Conservation (phyloP, 2,888 invertebrate genomes). For the Colletes collaris region DNA sequence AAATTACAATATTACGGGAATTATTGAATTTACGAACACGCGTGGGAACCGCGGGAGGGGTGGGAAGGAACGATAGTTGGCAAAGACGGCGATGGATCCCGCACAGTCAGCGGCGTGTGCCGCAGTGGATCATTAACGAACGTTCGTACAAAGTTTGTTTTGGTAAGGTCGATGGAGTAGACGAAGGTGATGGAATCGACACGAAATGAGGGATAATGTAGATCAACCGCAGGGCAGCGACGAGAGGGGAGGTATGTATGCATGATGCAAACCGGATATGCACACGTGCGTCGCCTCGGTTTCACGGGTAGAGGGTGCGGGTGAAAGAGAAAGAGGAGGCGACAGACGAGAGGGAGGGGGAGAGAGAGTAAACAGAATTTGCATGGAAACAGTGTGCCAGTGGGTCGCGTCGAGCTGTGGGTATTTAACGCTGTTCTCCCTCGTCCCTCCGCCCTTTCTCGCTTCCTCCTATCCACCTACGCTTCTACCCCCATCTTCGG, state of each 20-base stretch:
- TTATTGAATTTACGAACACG: too few species aligned
- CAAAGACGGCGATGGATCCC: constrained; percentile 1
- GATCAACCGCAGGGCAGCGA: constrained; percentile 39
- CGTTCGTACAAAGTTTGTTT: constrained; percentile 47
- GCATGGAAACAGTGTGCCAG: constrained; percentile 82
- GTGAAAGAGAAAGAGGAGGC: constrained; percentile 48
- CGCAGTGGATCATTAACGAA: constrained; percentile 45
- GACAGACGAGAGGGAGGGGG: constrained; percentile 45
- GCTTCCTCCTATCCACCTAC: constrained; percentile 48
- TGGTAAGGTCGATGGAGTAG: constrained; percentile 47
- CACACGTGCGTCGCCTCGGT: constrained; percentile 70
- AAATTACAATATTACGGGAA: too few species aligned
- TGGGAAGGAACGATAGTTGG: constrained; percentile 1
- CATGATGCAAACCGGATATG: constrained; percentile 64
- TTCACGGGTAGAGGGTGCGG: constrained; percentile 59
- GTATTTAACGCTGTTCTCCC: constrained; percentile 75
- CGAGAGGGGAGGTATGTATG: constrained; percentile 41
- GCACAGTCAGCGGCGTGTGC: neutral
- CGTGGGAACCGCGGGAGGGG: too few species aligned
- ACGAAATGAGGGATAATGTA: constrained; percentile 55
- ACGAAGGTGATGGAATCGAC: constrained; percentile 56
- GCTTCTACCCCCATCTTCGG: constrained; percentile 48
- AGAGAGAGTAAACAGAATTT: constrained; percentile 82
- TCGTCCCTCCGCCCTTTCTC: constrained; percentile 41
- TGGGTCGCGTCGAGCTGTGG: constrained; percentile 77